A percentile compares a stretch with the other conserved stretches of the same genome.
Evolutionary conservation across 1,140 invertebrate species (phyloP).

Genomic region (Euwallacea fornicatus): DNA sequence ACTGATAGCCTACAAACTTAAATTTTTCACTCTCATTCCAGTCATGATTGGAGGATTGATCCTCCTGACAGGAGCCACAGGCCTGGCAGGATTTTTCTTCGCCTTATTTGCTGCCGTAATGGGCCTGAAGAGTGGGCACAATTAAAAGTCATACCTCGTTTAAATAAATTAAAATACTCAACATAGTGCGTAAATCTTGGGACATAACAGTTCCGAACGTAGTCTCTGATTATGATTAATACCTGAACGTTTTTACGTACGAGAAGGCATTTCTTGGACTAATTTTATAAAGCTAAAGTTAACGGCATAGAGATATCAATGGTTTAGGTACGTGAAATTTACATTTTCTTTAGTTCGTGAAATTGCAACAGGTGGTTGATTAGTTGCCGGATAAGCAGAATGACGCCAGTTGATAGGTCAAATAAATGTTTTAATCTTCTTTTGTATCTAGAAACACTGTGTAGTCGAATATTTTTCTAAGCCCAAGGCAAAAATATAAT

Average conservation of each 20-base stretch:
- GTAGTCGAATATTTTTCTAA: too few species aligned
- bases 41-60: conserved; percentile 72
- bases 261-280: not conserved
- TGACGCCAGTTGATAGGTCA: too few species aligned
- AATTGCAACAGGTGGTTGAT: not conserved
- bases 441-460: too few species aligned
- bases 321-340: not conserved
- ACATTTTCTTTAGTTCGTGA: not conserved
- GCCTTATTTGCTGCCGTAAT: conserved; percentile 72
- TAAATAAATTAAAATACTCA: too few species aligned
- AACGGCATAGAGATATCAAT: conserved; percentile 1
- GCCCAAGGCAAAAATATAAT: too few species aligned
- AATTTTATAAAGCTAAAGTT: not conserved
- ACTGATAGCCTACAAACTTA: conserved; percentile 78
- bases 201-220: too few species aligned
- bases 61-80: conserved; percentile 72
- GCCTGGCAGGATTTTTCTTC: conserved; percentile 82
- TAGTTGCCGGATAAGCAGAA: not conserved
- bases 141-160: not conserved
- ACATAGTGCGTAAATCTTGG: too few species aligned
- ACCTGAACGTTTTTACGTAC: too few species aligned
- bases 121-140: conserved; percentile 49
- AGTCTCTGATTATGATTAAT: too few species aligned
- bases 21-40: conserved; percentile 77
- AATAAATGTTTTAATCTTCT: too few species aligned